Percentiles rank a stretch among this genome's conserved stretches.
Evolutionary conservation across 2,797 vertebrate genomes (phyloP).

Genomic region (Galagoides demidoff): DNA sequence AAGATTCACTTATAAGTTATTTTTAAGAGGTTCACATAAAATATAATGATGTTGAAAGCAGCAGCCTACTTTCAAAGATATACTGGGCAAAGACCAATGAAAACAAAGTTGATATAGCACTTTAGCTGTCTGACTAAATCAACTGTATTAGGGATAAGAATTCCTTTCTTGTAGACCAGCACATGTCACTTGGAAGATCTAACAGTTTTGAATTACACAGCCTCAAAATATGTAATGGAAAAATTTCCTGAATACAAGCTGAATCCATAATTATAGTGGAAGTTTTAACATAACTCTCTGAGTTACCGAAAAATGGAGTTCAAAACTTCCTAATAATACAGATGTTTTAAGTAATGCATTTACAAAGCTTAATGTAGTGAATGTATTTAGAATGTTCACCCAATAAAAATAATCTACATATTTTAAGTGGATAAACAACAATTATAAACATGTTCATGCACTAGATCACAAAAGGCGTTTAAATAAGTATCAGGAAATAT

Average conservation of each 20-base stretch:
- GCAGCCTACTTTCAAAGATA: not conserved
- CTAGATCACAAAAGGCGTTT: not conserved
- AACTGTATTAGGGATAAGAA: not conserved
- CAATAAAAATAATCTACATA: not conserved
- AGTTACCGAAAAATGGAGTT: not conserved
- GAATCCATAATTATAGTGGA: not conserved
- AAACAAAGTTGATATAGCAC: not conserved
- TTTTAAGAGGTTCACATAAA: not conserved
- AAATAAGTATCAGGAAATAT: not conserved
- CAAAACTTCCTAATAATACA: not conserved
- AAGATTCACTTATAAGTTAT: not conserved
- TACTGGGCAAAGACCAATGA: not conserved
- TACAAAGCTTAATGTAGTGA: not conserved
- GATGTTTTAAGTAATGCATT: not conserved
- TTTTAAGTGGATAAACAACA: not conserved
- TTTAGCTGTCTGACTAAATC: not conserved
- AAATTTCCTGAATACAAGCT: not conserved
- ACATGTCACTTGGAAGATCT: not conserved
- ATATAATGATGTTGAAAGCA: not conserved
- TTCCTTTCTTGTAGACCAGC: not conserved
- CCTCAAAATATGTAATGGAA: not conserved
- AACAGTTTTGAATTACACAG: not conserved
- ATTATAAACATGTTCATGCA: not conserved
- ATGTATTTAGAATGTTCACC: not conserved
- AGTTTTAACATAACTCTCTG: not conserved